Evolutionary conservation across 2,113 vertebrate species (phyloP), one percentile per base, ranked within the genome.

Genomic region (Neofelis nebulosa): DNA sequence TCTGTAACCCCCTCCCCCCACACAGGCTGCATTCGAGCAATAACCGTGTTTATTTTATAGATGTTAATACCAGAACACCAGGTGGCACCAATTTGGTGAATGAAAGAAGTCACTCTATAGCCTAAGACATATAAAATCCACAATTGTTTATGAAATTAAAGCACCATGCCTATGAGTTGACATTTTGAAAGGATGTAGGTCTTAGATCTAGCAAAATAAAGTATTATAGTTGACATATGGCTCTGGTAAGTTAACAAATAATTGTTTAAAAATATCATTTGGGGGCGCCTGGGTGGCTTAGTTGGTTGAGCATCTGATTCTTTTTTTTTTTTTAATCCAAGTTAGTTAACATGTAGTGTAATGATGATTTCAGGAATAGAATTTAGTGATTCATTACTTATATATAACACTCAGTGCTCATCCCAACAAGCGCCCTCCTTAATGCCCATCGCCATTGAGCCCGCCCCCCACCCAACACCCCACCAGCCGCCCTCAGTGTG

Each of bases 1-100:
- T 10, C 57, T 7, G 7, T 13, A 48, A n/a, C 3, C 23, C 3
- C 19, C 14, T 16, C 1, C 8, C 0, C 3, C 0, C 33, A n/a
- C 12, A 45, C 66, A 41, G 41, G 0, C 21, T 57, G 45, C 33
- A 29, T 13, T 10, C 52, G 55, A 41, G 6, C 9, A 36, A 12
- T 65, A 85, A 50, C 21, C 21, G 23, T 73, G 3, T 41, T 61
- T 93, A 31, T 81, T 74, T 86, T 85, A 31, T 48, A 27, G 41
- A 41, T 1, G 2, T 27, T 55, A 76, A 82, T 41, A 85, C 9
- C 55, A 89, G 71, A 63, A 68, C 10, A 50, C 27, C 41, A 2
- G 12, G n/a, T 82, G 57, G 31, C 25, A 89, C 23, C 69, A 25
- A 92, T 63, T 86, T 48, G 45, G 25, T 69, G 14, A 87, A 93